Evolutionary conservation across 2,797 vertebrate species (phyloP).

Genomic region (Dendrocincla fuliginosa): DNA sequence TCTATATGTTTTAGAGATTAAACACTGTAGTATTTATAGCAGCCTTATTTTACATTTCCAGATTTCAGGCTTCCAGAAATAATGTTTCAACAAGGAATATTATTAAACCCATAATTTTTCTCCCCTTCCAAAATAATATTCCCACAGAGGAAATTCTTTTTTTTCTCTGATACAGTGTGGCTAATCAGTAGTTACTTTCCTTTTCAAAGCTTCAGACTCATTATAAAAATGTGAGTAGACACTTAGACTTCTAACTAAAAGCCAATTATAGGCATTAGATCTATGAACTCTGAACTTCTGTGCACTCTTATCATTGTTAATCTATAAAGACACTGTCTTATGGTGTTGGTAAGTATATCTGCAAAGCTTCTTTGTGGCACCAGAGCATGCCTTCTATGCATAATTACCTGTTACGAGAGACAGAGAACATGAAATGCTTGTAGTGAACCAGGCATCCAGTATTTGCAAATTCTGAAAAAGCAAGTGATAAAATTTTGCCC

Average conservation of each 20-base stretch:
- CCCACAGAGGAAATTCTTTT: not conserved
- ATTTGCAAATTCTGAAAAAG: not conserved
- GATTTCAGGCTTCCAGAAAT: not conserved
- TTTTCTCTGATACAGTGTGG: not conserved
- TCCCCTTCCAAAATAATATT: not conserved
- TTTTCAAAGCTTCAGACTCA: constrained; percentile 3
- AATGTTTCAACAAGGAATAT: not conserved
- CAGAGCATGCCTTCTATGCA: not conserved
- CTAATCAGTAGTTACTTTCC: constrained; percentile 19
- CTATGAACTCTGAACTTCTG: not conserved
- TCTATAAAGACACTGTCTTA: not conserved
- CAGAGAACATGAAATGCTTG: not conserved
- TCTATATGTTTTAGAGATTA: not conserved
- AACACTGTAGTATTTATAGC: not conserved
- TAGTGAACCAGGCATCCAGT: not conserved
- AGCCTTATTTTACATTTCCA: not conserved
- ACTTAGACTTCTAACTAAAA: constrained; percentile 14
- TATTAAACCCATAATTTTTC: not conserved
- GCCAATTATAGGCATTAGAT: not conserved
- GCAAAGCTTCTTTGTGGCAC: not conserved
- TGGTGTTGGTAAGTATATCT: not conserved
- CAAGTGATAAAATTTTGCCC: not conserved
- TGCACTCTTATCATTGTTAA: not conserved
- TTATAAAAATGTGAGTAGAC: constrained; percentile 2
- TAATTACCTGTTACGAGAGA: not conserved